Percentiles rank a stretch among this genome's conserved stretches.
phyloP scores from a whole-genome alignment of 1,140 invertebrate genomes.

The Pseudomyrmex flavicornis region DNA sequence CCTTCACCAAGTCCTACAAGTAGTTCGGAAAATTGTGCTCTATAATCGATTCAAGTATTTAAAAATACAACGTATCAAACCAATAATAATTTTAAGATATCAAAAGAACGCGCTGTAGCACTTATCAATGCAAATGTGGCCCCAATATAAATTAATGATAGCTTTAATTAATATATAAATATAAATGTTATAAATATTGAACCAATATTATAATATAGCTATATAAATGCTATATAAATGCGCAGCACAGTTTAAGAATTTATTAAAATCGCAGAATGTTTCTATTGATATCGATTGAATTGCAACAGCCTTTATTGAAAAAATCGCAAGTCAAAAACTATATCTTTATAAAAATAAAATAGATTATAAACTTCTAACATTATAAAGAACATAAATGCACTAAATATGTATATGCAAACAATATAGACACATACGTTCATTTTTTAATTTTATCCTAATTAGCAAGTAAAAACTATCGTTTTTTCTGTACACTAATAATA shows the following conservation, averaged over 20 bases:
- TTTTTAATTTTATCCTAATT: constrained; percentile 15
- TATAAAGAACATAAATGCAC: not conserved
- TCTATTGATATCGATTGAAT: not conserved
- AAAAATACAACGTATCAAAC: not conserved
- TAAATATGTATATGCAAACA: not conserved
- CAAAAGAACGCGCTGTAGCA: not conserved
- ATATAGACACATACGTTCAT: not conserved
- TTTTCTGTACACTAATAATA: not conserved
- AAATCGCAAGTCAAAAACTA: not conserved
- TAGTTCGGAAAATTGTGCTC: constrained; percentile 17
- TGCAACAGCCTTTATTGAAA: not conserved
- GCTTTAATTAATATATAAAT: too few relatives aligned
- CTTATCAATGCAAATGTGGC: not conserved
- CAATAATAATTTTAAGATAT: not conserved
- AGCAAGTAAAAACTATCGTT: not conserved
- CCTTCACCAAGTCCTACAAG: not conserved
- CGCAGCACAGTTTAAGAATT: not conserved
- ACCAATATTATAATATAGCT: not conserved
- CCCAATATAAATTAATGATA: not conserved
- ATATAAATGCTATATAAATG: too few relatives aligned
- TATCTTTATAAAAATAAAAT: not conserved
- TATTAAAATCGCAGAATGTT: not conserved
- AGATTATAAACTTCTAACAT: constrained; percentile 17
- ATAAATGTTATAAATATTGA: not conserved
- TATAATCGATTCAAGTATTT: not conserved